Evolutionary conservation across 2,113 vertebrate genomes (phyloP).

Genomic region (Lamprotornis superbus): DNA sequence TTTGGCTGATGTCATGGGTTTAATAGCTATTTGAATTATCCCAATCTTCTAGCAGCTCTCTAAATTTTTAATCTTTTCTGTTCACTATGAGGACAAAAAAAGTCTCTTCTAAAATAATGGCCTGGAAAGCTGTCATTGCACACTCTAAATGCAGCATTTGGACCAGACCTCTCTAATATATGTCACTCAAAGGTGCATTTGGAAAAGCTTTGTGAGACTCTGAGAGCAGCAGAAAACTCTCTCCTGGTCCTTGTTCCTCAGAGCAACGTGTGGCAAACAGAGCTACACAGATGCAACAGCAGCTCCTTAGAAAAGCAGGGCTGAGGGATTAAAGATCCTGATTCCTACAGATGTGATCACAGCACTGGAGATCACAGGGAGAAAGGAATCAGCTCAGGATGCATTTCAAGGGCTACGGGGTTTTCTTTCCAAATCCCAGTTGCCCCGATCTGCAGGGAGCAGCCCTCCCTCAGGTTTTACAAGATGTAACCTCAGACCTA

Average conservation of each 20-base stretch:
- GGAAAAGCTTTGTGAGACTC: background rate
- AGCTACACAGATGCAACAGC: background rate
- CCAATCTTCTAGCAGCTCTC: conserved; percentile 38
- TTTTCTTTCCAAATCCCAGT: background rate
- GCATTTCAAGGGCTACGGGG: fast-evolving
- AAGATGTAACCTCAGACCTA: background rate
- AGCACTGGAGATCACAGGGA: background rate
- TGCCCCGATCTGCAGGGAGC: background rate
- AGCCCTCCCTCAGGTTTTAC: background rate
- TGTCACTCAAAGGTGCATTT: background rate
- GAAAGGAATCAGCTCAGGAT: background rate
- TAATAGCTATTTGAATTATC: conserved; percentile 55
- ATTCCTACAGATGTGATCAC: background rate
- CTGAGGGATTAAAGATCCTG: background rate
- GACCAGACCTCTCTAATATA: background rate
- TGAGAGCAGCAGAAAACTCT: background rate
- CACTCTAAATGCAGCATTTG: background rate
- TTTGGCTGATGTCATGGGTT: conserved; percentile 56
- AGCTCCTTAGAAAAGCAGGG: background rate
- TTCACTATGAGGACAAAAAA: conserved; percentile 42
- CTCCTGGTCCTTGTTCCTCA: background rate
- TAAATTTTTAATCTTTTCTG: conserved; percentile 54
- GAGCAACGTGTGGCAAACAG: background rate
- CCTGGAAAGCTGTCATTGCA: conserved; percentile 26
- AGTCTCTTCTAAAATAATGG: conserved; percentile 48